phyloP scores from a whole-genome alignment of 2,888 invertebrate genomes.

The Tigriopus californicus region DNA sequence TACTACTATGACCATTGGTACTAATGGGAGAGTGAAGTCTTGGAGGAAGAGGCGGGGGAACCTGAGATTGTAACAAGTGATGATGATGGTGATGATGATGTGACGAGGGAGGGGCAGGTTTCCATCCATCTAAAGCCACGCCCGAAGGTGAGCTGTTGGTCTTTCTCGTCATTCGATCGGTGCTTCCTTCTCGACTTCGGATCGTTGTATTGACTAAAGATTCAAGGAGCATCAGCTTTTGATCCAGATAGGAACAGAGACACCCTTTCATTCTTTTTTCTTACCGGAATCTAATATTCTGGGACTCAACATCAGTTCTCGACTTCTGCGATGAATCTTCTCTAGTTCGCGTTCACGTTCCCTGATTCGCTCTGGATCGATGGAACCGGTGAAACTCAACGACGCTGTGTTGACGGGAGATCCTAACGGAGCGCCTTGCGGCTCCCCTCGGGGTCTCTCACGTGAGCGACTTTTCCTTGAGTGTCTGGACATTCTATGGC shows the following conservation, averaged over 20 bases:
- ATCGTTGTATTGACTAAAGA: too few species aligned
- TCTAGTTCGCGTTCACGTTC: slow-evolving; percentile 13
- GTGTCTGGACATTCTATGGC: too few species aligned
- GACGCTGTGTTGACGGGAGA: not conserved
- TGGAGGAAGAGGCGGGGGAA: slow-evolving; percentile 1
- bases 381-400: not conserved
- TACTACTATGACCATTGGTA: not conserved
- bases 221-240: too few species aligned
- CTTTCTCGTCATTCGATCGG: not conserved
- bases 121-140: not conserved
- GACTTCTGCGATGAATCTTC: slow-evolving; percentile 4
- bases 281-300: not conserved
- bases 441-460: not conserved
- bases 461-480: not conserved
- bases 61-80: not conserved
- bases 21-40: not conserved
- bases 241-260: too few species aligned
- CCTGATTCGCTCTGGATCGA: not conserved
- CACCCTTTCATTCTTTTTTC: too few species aligned
- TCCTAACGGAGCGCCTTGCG: not conserved
- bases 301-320: slow-evolving; percentile 12
- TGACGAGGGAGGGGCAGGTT: too few species aligned
- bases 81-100: too few species aligned
- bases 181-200: not conserved
- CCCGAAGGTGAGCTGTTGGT: not conserved